Evolutionary conservation across 1,140 invertebrate species (phyloP), one percentile per base, ranked within the genome.

Genomic region (Diachasmimorpha longicaudata): DNA sequence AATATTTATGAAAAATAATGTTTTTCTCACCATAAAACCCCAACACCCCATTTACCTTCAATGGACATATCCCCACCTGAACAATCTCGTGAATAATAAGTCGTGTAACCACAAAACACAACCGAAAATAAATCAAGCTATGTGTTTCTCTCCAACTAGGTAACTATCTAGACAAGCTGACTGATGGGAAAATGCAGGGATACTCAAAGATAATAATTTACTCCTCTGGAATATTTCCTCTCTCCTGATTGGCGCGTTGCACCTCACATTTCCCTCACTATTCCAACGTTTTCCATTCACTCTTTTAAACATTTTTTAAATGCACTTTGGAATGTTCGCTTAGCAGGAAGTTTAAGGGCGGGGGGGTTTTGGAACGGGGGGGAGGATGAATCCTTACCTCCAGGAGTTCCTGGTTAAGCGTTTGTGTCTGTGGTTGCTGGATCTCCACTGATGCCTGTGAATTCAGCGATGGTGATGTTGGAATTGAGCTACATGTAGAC

Each of bases 401-500:
- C 85, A 88, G 86, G 83, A 88, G 81, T 81, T 89, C 87, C 85
- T 89, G 87, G 81, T 80, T 85, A 84, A 83, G 84, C 81, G 84
- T 85, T 81, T 86, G 85, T 79, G 82, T 85, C 84, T 85, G 85
- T 76, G 85, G 84, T 81, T 85, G 85, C 77, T 85, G 84, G 70
- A 80, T 83, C 81, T 83, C 84, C 79, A 85, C 84, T 79, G 77
- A 72, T 74, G 66, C 77, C 78, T 69, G 81, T 78, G 72, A 69
- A 52, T 69, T 79, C 16, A 77, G 78, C 21, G 81, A 63, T 9
- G 74, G 55, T 58, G 70, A 72, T 14, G 77, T 48, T 5, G 74
- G 42, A 4, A 78, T 58, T 44, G 72, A 74, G 69, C 69, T 70
- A 75, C 76, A 70, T 16, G 67, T 58, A 25, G 55, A 73, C 44